Base-by-base conservation (phyloP, 2,797 vertebrate species). In the Microtus obscurus region DNA sequence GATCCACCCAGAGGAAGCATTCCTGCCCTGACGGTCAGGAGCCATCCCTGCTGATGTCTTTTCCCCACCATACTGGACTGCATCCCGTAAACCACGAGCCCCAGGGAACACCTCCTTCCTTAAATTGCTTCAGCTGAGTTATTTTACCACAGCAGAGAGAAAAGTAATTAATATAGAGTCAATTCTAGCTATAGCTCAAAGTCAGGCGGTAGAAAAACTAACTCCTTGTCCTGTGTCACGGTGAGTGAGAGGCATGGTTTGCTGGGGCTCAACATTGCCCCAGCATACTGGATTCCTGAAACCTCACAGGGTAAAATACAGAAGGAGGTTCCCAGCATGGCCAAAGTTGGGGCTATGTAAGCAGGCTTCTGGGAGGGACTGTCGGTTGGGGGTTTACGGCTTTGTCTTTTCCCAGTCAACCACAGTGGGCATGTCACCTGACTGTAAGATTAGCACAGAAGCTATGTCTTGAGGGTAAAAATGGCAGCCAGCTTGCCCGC, bases 401-500 rank as follows among this genome's bases (percentile, higher is more conserved):
- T 95, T 93, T 95, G 43, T 76, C 87, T 81, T 0, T 0, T 91
- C 76, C 61, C 37, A 37, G 63, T 40, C 53, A 76, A 92, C 81
- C 69, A 14, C n/a, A 59, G 61, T 79, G 21, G 59, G 67, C 83
- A 85, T 6, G 9, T 78, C 89, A 69, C 21, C 81, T 87, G n/a
- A 11, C 48, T 85, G 43, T 89, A 88, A 53, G 27, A 31, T 61
- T 65, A 93, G 90, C n/a, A 73, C 2, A 6, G 14, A 40, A 76
- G n/a, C 27, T 53, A 76, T 29, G 2, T 90, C 96, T 96, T 29
- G 51, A 93, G 82, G 45, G 82, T 69, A 95, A 95, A 80, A 96
- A 80, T 59, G 61, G 88, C 65, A 61, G 51, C 63, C 91, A 29
- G 13, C 23, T 56, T 13, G 11, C 27, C 27, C 1, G 1, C 0